A percentile compares a stretch with the other conserved stretches of the same genome.
phyloP scores from a whole-genome alignment of 1,140 invertebrate genomes.

The Anastrepha obliqua region DNA sequence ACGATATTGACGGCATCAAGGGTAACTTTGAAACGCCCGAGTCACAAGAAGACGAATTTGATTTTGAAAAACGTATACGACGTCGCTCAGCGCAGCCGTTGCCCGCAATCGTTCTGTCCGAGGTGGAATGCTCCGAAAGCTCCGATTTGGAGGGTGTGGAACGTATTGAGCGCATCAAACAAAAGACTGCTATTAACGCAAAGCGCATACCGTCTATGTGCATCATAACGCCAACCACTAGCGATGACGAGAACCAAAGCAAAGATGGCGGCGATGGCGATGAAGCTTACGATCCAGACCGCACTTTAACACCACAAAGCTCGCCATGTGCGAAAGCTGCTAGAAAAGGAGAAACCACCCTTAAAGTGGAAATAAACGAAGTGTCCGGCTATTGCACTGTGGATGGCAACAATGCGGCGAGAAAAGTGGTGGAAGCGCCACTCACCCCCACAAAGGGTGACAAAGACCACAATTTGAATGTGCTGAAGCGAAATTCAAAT shows the following conservation, averaged over 20 bases:
- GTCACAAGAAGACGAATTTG: slow-evolving; percentile 59
- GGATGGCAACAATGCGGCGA: slow-evolving; percentile 55
- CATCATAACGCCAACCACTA: slow-evolving; percentile 90
- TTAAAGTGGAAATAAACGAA: slow-evolving; percentile 52
- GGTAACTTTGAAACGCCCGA: slow-evolving; percentile 55
- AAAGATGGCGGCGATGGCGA: slow-evolving; percentile 61
- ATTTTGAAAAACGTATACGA: slow-evolving; percentile 58
- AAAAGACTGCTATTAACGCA: slow-evolving; percentile 90
- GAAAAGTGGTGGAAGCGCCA: slow-evolving; percentile 57
- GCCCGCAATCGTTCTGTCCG: slow-evolving; percentile 54
- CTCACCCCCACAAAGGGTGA: slow-evolving; percentile 64
- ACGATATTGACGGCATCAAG: slow-evolving; percentile 19
- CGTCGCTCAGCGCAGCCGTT: slow-evolving; percentile 61
- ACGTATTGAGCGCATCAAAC: slow-evolving; percentile 87
- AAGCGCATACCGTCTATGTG: slow-evolving; percentile 94
- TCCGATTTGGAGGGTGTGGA: slow-evolving; percentile 90
- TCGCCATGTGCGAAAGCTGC: slow-evolving; percentile 48
- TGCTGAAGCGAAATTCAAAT: slow-evolving; percentile 57
- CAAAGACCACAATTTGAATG: slow-evolving; percentile 71
- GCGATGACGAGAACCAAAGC: slow-evolving; percentile 86
- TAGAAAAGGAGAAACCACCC: slow-evolving; percentile 18
- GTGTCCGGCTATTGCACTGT: slow-evolving; percentile 59
- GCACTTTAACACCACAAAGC: slow-evolving; percentile 64
- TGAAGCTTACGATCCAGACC: slow-evolving; percentile 61
- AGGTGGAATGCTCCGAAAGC: slow-evolving; percentile 84